These are phyloP conservation scores for Muscina levida DNA, from an alignment of 2,888 invertebrate genomes.

Conservation along the genomic window DNA sequence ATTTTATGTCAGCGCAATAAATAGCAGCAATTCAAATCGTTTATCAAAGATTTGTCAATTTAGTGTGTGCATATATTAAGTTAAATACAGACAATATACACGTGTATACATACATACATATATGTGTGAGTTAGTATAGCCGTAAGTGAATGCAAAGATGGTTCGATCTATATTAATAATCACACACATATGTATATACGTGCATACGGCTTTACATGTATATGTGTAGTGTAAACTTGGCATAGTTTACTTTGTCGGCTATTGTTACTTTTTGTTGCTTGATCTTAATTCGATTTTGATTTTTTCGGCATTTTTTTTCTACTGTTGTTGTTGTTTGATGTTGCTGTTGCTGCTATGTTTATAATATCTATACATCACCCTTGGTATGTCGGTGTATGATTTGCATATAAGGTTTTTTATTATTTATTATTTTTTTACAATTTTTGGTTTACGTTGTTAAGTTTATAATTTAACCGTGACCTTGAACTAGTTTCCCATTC, in stretches of 20 bases:
- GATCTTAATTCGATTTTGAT: slow-evolving; percentile 8
- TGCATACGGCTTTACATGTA: too few relatives aligned
- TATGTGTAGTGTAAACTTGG: slow-evolving; percentile 22
- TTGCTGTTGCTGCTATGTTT: background rate
- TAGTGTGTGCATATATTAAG: slow-evolving; percentile 30
- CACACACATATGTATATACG: too few relatives aligned
- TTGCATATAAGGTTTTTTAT: slow-evolving; percentile 47
- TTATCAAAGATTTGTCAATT: slow-evolving; percentile 16
- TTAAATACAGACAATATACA: too few relatives aligned
- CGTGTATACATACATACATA: too few relatives aligned
- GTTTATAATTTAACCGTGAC: slow-evolving; percentile 56
- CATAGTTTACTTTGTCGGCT: slow-evolving; percentile 45
- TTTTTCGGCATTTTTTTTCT: background rate
- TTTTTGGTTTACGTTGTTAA: slow-evolving; percentile 34
- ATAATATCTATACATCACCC: too few relatives aligned
- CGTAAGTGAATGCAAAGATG: too few relatives aligned
- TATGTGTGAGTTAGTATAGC: too few relatives aligned
- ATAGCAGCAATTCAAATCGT: background rate
- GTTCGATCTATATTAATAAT: too few relatives aligned
- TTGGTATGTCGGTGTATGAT: slow-evolving; percentile 11
- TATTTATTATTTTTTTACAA: too few relatives aligned
- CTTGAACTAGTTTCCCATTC: slow-evolving; percentile 60
- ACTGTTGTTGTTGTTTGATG: background rate
- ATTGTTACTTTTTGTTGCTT: slow-evolving; percentile 21
- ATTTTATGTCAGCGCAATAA: background rate